Evolutionary conservation across 2,888 invertebrate genomes (phyloP).

Genomic region (Anaspis maculata): DNA sequence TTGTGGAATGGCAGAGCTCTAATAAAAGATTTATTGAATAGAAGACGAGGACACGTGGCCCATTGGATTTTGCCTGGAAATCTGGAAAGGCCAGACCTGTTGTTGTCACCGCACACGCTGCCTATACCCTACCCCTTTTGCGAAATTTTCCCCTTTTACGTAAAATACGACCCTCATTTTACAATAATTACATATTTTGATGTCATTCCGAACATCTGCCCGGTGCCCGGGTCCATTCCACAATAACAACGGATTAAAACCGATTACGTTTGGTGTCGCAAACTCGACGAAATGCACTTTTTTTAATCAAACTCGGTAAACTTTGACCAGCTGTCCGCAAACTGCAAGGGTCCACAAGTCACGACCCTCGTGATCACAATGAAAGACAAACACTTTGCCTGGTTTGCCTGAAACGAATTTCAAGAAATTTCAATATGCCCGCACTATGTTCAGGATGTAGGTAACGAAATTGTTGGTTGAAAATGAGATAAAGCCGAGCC

Average conservation of each 20-base stretch:
- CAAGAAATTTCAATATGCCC: too few species aligned
- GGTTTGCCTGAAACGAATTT: too few species aligned
- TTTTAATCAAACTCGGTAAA: slow-evolving; percentile 16
- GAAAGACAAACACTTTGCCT: too few species aligned
- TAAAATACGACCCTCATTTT: slow-evolving; percentile 40
- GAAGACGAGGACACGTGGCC: slow-evolving; percentile 14
- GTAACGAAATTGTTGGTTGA: too few species aligned
- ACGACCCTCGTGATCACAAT: too few species aligned
- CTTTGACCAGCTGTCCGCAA: slow-evolving; percentile 9
- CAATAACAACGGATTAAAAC: slow-evolving; percentile 35
- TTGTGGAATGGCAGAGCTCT: slow-evolving; percentile 23
- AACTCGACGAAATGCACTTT: slow-evolving; percentile 18
- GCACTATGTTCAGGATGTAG: too few species aligned
- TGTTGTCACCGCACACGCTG: slow-evolving; percentile 38
- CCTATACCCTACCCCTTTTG: slow-evolving; percentile 40
- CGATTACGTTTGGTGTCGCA: too few species aligned
- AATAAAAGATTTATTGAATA: slow-evolving; percentile 17
- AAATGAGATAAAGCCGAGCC: too few species aligned
- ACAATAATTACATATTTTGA: slow-evolving; percentile 42
- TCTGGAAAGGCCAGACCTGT: slow-evolving; percentile 25
- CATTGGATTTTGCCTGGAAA: slow-evolving; percentile 30
- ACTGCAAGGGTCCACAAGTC: too few species aligned
- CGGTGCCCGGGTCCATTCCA: slow-evolving; percentile 23
- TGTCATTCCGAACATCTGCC: slow-evolving; percentile 35
- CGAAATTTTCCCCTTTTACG: slow-evolving; percentile 40